Base-by-base conservation (phyloP, 1,140 invertebrate genomes). In the Anadara kagoshimensis region DNA sequence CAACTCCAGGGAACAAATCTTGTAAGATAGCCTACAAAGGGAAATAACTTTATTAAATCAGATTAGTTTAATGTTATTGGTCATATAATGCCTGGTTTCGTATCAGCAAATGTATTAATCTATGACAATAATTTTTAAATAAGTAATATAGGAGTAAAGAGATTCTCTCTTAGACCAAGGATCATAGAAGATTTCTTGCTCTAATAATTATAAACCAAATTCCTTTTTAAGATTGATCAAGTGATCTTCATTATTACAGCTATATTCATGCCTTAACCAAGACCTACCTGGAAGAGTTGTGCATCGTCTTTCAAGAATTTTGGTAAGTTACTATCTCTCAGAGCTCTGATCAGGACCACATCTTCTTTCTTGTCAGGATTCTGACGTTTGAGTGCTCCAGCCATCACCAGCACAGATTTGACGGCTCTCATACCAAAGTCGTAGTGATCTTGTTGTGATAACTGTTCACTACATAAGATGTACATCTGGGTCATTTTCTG, bases 401-500 rank as follows among this genome's bases (percentile, higher is more conserved):
- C 90, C 89, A 90, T 90, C 0, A 90, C 89, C 36, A 90, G 76
- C 53, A 90, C 90, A 22, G 88, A 89, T 71, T 90, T 90, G 20
- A 90, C 94, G 76, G 73, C 95, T 92, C 95, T 91, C 95, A 97
- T 96, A 53, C 96, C 89, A 84, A 96, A 97, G 89, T 97, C 96
- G 79, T 97, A 97, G 84, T 97, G 96, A 87, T 96, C 95, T 87
- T 97, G 96, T 76, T 96, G 95, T 0, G 95, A 97, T 0, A 97
- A 90, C 88, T 97, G 96, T 88, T 97, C 95, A 79, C 94, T 96
- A 76, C 95, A 97, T 5, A 98, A 89, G 82, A 96, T 95, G 85
- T 97, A 97, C 93, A 96, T 95, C 83, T 97, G 93, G 0, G 95
- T 93, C 94, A 97, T 97, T 87, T 97, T 97, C 73, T 94, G 92